phyloP scores from a whole-genome alignment of 2,888 invertebrate genomes.

The Ypsolopha sequella region DNA sequence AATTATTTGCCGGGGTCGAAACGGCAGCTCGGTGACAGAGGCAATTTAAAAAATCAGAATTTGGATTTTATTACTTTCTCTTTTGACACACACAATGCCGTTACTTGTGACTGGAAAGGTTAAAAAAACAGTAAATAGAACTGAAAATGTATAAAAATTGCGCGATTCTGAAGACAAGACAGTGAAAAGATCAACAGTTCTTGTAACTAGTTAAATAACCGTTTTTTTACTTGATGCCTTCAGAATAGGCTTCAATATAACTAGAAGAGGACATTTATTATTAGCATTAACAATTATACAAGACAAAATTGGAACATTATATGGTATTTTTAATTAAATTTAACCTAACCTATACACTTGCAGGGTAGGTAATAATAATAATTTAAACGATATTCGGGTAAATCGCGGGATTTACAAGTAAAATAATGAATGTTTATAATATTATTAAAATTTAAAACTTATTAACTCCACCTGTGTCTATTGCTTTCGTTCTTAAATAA shows the following conservation, averaged over 20 bases:
- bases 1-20: no score
- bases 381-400: background rate
- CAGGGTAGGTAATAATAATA: background rate
- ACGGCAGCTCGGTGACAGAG: no score
- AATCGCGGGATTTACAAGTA: background rate
- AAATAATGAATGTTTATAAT: background rate
- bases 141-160: background rate
- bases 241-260: background rate
- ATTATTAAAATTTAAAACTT: background rate
- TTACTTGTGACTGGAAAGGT: slow-evolving; percentile 65
- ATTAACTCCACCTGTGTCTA: slow-evolving; percentile 1
- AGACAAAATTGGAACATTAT: slow-evolving; percentile 23
- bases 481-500: slow-evolving; percentile 4
- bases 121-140: slow-evolving; percentile 31
- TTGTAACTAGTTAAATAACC: no score
- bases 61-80: slow-evolving; percentile 20
- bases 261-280: slow-evolving; percentile 34
- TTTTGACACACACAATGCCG: slow-evolving; percentile 35
- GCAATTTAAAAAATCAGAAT: no score
- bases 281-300: slow-evolving; percentile 25
- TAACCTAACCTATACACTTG: slow-evolving; percentile 29
- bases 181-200: no score
- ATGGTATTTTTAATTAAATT: slow-evolving; percentile 14
- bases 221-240: background rate
- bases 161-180: background rate